These are phyloP conservation scores for Hydriomena furcata DNA, from an alignment of 2,888 invertebrate species.

Conservation along the genomic window DNA sequence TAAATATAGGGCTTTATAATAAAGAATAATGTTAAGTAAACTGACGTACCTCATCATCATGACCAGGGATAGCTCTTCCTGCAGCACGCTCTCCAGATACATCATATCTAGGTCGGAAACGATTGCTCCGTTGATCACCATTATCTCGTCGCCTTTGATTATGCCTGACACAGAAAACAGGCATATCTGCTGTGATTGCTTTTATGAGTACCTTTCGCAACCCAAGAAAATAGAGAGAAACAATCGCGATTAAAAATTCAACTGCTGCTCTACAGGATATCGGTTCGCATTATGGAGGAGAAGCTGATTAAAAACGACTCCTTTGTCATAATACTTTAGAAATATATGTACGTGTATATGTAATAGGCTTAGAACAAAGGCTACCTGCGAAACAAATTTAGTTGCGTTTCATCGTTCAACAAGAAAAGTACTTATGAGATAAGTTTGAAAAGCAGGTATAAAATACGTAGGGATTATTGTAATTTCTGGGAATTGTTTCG, in stretches of 20 bases:
- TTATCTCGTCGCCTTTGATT: slow-evolving; percentile 98
- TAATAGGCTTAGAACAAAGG: slow-evolving; percentile 36
- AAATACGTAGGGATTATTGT: slow-evolving; percentile 22
- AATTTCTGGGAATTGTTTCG: slow-evolving; percentile 22
- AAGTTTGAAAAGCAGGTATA: slow-evolving; percentile 20
- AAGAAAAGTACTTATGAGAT: slow-evolving; percentile 26
- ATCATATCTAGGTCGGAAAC: slow-evolving; percentile 99
- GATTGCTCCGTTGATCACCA: slow-evolving; percentile 99
- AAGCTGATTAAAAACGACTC: slow-evolving; percentile 28
- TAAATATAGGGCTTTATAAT: neutral
- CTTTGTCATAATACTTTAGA: slow-evolving; percentile 22
- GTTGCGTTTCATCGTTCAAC: slow-evolving; percentile 23
- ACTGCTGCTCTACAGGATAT: slow-evolving; percentile 30
- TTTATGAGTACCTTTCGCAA: slow-evolving; percentile 46
- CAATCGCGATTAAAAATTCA: slow-evolving; percentile 41
- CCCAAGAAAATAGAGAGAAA: slow-evolving; percentile 37
- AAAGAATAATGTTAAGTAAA: too few relatives aligned
- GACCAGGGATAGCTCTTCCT: slow-evolving; percentile 96
- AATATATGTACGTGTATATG: slow-evolving; percentile 26
- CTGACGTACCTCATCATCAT: slow-evolving; percentile 94
- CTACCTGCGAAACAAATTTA: slow-evolving; percentile 26
- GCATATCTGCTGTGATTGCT: slow-evolving; percentile 56
- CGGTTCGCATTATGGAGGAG: slow-evolving; percentile 27
- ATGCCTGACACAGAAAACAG: slow-evolving; percentile 88
- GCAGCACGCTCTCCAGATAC: slow-evolving; percentile 98